These are phyloP conservation scores for Tachina grossa DNA, from an alignment of 2,888 invertebrate species.

Conservation along the genomic window DNA sequence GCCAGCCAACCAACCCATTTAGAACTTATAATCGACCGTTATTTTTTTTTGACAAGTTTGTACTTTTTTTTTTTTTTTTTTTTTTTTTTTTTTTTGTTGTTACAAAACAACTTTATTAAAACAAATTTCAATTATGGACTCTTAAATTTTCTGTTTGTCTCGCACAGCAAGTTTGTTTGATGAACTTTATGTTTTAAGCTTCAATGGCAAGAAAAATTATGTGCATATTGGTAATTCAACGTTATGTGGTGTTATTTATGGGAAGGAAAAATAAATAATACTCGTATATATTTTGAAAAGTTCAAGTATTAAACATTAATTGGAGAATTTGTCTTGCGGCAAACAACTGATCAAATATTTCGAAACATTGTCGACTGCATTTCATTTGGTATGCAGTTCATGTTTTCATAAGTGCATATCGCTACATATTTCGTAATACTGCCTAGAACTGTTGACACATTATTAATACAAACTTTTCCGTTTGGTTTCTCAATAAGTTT, in stretches of 20 bases:
- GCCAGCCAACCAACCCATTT: constrained; percentile 9
- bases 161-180: background rate
- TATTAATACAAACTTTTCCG: too few relatives aligned
- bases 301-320: background rate
- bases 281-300: background rate
- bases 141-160: background rate
- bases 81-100: background rate
- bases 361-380: background rate
- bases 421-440: too few relatives aligned
- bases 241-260: background rate
- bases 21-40: constrained; percentile 40
- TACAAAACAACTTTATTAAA: background rate
- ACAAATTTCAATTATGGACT: constrained; percentile 11
- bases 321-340: background rate
- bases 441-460: too few relatives aligned
- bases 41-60: constrained; percentile 38
- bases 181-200: background rate
- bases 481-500: too few relatives aligned
- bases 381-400: background rate
- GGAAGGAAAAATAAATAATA: too few relatives aligned
- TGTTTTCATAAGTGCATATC: background rate
- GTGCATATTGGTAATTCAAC: background rate
- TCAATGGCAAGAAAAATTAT: background rate
- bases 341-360: background rate
- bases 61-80: background rate